Evolutionary conservation across 2,797 vertebrate genomes (phyloP).

Genomic region (Lagocephalus sceleratus): DNA sequence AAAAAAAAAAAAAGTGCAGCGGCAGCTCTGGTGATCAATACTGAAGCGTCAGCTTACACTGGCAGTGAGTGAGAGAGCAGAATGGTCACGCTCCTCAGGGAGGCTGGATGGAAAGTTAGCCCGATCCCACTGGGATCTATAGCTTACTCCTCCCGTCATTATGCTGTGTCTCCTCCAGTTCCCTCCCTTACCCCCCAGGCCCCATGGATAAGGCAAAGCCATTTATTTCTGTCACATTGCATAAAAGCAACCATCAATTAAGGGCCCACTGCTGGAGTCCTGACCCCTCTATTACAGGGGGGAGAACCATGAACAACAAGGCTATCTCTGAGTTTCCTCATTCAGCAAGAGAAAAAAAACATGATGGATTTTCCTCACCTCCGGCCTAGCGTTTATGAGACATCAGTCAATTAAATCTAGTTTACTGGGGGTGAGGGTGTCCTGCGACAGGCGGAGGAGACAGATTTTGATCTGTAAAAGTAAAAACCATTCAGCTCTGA

Average conservation of each 20-base stretch:
- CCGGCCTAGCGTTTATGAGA: conserved; percentile 43
- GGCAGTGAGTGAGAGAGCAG: conserved; percentile 44
- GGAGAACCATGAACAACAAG: conserved; percentile 57
- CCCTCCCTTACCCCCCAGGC: conserved; percentile 16
- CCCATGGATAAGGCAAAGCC: conserved; percentile 56
- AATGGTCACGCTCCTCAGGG: conserved; percentile 34
- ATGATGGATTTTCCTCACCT: conserved; percentile 62
- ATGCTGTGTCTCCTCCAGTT: conserved; percentile 52
- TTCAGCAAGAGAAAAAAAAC: conserved; percentile 35
- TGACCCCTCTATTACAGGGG: conserved; percentile 68
- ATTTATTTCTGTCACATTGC: conserved; percentile 69
- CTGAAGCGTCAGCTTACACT: conserved; percentile 46
- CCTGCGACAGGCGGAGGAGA: conserved; percentile 25
- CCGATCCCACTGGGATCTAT: conserved; percentile 52
- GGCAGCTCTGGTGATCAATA: conserved; percentile 41
- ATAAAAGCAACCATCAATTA: conserved; percentile 76
- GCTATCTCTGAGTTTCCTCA: conserved; percentile 50
- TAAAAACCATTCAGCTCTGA: conserved; percentile 21
- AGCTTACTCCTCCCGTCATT: conserved; percentile 53
- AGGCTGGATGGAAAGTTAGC: conserved; percentile 27
- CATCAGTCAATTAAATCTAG: conserved; percentile 68
- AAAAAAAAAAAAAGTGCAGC: too few relatives aligned
- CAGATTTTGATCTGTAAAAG: conserved; percentile 23
- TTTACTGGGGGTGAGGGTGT: conserved; percentile 43
- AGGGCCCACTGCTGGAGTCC: conserved; percentile 51